Evolutionary conservation across 2,113 vertebrate genomes (phyloP).

Genomic region (Platysternon megacephalum): DNA sequence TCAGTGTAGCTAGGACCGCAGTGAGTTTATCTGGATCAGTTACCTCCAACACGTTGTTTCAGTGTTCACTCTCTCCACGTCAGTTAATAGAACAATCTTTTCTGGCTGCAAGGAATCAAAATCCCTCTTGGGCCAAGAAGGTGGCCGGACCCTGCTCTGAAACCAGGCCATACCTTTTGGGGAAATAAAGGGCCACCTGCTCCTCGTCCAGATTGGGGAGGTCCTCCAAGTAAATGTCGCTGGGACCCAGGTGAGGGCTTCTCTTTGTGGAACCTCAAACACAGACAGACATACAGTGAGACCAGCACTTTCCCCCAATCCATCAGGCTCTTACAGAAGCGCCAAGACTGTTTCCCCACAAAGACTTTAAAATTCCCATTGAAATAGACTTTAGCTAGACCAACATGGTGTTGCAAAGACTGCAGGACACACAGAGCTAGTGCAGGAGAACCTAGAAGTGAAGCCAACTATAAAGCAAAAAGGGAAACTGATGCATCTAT

Average conservation of each 20-base stretch:
- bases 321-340: fast-evolving
- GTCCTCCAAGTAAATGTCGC: slow-evolving; percentile 88
- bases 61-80: neutral
- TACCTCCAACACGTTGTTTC: neutral
- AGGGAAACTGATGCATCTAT: neutral
- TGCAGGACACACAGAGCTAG: no score
- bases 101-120: neutral
- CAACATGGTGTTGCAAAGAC: neutral
- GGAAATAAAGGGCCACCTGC: slow-evolving; percentile 86
- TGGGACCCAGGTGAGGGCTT: slow-evolving; percentile 82
- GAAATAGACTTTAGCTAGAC: neutral
- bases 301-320: neutral
- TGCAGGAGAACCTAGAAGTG: neutral
- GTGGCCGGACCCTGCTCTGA: neutral
- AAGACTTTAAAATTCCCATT: neutral
- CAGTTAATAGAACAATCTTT: neutral
- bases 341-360: neutral
- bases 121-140: neutral
- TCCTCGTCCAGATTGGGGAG: slow-evolving; percentile 81
- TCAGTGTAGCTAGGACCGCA: neutral
- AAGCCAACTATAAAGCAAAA: neutral
- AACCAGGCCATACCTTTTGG: slow-evolving; percentile 80
- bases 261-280: slow-evolving; percentile 69
- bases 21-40: neutral
- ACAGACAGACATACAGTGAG: slow-evolving; percentile 4